phyloP scores from a whole-genome alignment of 2,797 vertebrate species.

The Neostethus bicornis region DNA sequence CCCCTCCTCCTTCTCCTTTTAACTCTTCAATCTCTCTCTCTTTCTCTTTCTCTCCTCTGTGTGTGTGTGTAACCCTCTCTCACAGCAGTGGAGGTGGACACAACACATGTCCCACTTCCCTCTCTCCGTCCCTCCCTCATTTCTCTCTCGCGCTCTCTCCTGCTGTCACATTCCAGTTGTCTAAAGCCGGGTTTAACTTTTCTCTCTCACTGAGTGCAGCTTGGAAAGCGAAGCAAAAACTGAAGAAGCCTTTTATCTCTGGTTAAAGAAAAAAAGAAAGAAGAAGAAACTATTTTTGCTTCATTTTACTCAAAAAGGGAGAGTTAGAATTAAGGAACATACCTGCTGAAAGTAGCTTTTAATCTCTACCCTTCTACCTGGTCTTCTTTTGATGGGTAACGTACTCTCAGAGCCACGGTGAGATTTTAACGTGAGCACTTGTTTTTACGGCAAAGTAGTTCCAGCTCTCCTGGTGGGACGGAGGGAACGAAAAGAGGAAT shows the following conservation, averaged over 20 bases:
- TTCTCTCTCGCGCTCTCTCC: slow-evolving; percentile 44
- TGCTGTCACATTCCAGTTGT: slow-evolving; percentile 78
- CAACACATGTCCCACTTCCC: slow-evolving; percentile 50
- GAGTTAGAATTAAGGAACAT: slow-evolving; percentile 56
- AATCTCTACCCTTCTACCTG: slow-evolving; percentile 26
- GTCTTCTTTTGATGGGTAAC: slow-evolving; percentile 54
- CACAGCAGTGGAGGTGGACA: slow-evolving; percentile 65
- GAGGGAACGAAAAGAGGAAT: slow-evolving; percentile 19
- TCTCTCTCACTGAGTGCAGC: slow-evolving; percentile 52
- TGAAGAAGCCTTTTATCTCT: slow-evolving; percentile 24
- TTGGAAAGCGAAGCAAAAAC: slow-evolving; percentile 52
- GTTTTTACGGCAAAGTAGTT: slow-evolving; percentile 57
- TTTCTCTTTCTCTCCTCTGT: slow-evolving; percentile 46
- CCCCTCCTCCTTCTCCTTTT: slow-evolving; percentile 13
- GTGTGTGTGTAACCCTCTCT: slow-evolving; percentile 60
- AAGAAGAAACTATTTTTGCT: slow-evolving; percentile 42
- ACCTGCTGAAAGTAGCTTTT: slow-evolving; percentile 71
- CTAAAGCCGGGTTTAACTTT: slow-evolving; percentile 69
- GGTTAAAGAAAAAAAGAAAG: slow-evolving; percentile 46
- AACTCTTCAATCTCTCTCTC: slow-evolving; percentile 14
- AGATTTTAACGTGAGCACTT: slow-evolving; percentile 67
- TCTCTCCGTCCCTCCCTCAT: slow-evolving; percentile 35
- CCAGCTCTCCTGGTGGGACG: slow-evolving; percentile 51
- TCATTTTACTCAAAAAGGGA: slow-evolving; percentile 49
- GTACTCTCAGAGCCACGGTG: slow-evolving; percentile 43